These are phyloP conservation scores for Pardalotus punctatus DNA, from an alignment of 2,113 vertebrate genomes.

Conservation along the genomic window DNA sequence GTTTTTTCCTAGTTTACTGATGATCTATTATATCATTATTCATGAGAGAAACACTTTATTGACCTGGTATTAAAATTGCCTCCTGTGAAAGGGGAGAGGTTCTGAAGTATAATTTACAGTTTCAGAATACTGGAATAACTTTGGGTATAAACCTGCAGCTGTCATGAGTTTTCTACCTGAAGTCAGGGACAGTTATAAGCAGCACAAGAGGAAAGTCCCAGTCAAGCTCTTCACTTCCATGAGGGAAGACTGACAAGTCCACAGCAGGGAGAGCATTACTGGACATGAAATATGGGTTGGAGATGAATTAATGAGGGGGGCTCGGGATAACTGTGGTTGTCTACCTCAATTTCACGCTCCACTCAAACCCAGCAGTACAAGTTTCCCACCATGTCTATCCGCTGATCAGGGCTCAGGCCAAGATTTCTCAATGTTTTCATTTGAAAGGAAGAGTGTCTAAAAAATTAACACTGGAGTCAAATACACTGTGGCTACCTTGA, in stretches of 20 bases:
- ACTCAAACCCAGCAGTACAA: neutral
- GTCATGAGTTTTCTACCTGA: neutral
- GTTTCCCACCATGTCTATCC: neutral
- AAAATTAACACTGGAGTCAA: neutral
- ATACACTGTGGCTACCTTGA: fast-evolving
- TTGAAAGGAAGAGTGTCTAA: neutral
- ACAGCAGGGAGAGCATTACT: neutral
- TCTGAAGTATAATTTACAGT: neutral
- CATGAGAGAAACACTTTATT: neutral
- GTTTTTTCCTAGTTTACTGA: neutral
- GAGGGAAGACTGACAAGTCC: neutral
- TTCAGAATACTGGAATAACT: slow-evolving; percentile 13
- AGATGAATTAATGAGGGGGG: neutral
- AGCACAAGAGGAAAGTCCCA: neutral
- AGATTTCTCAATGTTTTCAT: neutral
- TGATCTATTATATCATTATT: neutral
- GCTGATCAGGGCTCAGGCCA: neutral
- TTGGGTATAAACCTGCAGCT: neutral
- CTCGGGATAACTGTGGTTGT: neutral
- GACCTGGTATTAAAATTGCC: neutral
- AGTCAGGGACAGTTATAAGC: neutral
- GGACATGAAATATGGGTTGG: neutral
- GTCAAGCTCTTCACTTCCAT: neutral
- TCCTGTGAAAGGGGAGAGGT: neutral
- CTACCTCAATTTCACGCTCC: neutral